A percentile compares a stretch with the other conserved stretches of the same genome.
These are phyloP conservation scores for Henicopernis longicauda DNA, from an alignment of 2,113 vertebrate species.

Conservation along the genomic window DNA sequence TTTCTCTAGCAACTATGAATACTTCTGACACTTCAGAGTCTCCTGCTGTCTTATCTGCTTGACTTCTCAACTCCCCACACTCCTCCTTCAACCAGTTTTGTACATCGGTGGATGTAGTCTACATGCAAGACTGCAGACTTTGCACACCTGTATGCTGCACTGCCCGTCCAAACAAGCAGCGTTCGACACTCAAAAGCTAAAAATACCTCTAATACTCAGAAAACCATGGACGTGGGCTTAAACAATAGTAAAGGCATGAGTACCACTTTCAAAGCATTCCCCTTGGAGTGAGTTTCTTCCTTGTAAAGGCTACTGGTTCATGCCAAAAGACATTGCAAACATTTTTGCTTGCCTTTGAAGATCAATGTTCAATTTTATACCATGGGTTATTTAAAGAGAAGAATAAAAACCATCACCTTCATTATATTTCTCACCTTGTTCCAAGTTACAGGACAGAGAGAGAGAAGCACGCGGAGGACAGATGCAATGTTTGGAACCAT, in stretches of 20 bases:
- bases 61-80: neutral
- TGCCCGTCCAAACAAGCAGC: neutral
- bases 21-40: neutral
- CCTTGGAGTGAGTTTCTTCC: neutral
- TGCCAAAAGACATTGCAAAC: neutral
- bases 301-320: neutral
- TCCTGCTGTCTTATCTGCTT: neutral
- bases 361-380: neutral
- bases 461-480: neutral
- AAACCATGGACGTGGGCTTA: accelerated
- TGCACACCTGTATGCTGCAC: neutral
- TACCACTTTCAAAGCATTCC: neutral
- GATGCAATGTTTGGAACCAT: neutral
- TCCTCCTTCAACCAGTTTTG: neutral
- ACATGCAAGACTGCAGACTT: neutral
- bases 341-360: neutral
- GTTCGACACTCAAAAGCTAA: neutral
- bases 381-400: neutral
- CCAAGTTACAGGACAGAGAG: neutral
- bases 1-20: neutral
- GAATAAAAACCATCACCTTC: neutral
- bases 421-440: neutral
- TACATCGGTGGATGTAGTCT: neutral
- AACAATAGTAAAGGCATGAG: neutral
- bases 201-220: neutral